Conservation (phyloP, 2,888 invertebrate genomes). For the Podabrus alpinus region DNA sequence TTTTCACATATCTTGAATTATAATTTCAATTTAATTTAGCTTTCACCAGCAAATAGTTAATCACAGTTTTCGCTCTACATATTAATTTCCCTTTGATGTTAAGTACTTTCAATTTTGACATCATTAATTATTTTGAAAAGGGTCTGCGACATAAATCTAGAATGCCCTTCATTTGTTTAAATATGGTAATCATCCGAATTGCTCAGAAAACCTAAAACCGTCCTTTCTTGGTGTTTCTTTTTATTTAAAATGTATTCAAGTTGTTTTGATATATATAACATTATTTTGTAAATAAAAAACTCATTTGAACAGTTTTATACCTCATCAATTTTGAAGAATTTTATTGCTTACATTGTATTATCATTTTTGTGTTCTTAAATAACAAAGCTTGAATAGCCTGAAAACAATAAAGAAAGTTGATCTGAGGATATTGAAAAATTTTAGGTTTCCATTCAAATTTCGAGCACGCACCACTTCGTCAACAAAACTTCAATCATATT, state of each 20-base stretch:
- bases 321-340: not conserved
- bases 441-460: not conserved
- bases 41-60: not conserved
- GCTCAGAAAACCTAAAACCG: not conserved
- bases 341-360: not conserved
- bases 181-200: not conserved
- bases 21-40: not conserved
- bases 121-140: not conserved
- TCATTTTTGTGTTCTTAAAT: not conserved
- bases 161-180: not conserved
- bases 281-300: not conserved
- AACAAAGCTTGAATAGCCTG: not conserved
- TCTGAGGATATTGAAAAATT: not conserved
- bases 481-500: not conserved
- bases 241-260: not conserved
- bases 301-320: not conserved
- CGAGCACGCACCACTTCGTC: not conserved
- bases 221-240: not conserved
- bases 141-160: not conserved
- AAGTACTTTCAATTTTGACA: not conserved
- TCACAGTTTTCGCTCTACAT: not conserved
- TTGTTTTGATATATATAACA: not conserved
- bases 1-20: not conserved
- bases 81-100: not conserved
- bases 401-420: not conserved